A percentile compares a stretch with the other conserved stretches of the same genome.
Evolutionary conservation across 2,888 invertebrate species (phyloP).

Genomic region (Aporophyla lueneburgensis): DNA sequence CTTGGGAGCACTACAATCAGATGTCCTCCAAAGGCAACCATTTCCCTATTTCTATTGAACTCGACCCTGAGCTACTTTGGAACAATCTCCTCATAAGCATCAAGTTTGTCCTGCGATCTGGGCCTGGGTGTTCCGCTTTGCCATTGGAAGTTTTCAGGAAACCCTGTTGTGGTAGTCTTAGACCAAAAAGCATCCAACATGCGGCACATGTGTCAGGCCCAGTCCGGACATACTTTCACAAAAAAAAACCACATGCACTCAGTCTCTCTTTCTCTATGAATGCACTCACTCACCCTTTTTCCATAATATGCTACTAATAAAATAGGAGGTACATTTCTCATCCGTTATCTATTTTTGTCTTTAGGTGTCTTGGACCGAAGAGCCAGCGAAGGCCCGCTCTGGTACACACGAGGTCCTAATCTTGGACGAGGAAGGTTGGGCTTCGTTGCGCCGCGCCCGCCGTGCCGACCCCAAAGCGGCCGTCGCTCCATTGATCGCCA

Average conservation of each 20-base stretch:
- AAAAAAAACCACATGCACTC: background rate
- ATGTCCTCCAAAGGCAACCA: too few species aligned
- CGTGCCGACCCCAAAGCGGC: constrained; percentile 93
- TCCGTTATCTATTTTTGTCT: background rate
- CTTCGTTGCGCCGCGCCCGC: constrained; percentile 95
- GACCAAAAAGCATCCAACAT: too few species aligned
- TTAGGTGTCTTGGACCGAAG: constrained; percentile 98
- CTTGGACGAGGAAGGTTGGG: constrained; percentile 98
- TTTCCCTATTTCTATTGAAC: too few species aligned
- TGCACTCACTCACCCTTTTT: background rate
- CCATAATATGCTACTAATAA: background rate
- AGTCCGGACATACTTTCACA: too few species aligned
- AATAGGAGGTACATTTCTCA: background rate
- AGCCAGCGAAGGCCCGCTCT: constrained; percentile 94
- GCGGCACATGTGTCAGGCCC: too few species aligned
- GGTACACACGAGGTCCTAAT: constrained; percentile 95
- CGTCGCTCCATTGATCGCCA: constrained; percentile 92
- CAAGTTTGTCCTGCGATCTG: too few species aligned
- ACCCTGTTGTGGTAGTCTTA: too few species aligned
- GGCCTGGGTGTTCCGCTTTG: too few species aligned
- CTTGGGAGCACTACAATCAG: too few species aligned
- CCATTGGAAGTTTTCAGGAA: too few species aligned
- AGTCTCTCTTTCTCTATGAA: background rate
- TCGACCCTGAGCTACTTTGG: too few species aligned
- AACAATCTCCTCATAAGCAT: too few species aligned